Evolutionary conservation across 2,888 invertebrate species (phyloP).

Genomic region (Lypha dubia): DNA sequence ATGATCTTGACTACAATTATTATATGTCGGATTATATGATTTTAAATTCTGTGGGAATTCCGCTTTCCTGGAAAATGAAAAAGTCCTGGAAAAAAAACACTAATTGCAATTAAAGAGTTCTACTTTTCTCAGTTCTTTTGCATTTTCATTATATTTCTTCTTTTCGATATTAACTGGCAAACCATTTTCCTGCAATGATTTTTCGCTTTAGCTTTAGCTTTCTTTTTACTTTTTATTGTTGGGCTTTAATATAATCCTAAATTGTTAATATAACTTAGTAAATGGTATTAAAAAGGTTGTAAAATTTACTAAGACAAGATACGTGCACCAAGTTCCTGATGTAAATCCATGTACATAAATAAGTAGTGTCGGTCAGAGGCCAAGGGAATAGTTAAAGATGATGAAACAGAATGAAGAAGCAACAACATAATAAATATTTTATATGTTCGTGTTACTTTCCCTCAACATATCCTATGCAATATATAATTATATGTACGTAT

Average conservation of each 20-base stretch:
- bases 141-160: background rate
- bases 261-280: slow-evolving; percentile 35
- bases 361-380: slow-evolving; percentile 37
- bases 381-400: background rate
- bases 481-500: background rate
- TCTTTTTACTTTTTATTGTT: slow-evolving; percentile 1
- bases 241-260: slow-evolving; percentile 16
- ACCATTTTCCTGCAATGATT: background rate
- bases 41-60: too few relatives aligned
- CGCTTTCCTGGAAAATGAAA: too few relatives aligned
- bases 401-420: background rate
- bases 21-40: too few relatives aligned
- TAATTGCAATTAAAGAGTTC: too few relatives aligned
- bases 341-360: slow-evolving; percentile 9
- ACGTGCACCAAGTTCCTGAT: slow-evolving; percentile 3
- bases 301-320: background rate
- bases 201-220: too few relatives aligned
- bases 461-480: slow-evolving; percentile 28
- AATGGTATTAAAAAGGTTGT: slow-evolving; percentile 10
- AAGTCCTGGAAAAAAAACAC: too few relatives aligned
- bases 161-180: background rate
- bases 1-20: too few relatives aligned
- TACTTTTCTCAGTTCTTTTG: background rate
- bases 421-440: slow-evolving; percentile 34
- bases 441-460: slow-evolving; percentile 27